Base-by-base conservation (phyloP, 1,140 invertebrate genomes). In the Littorina saxatilis region DNA sequence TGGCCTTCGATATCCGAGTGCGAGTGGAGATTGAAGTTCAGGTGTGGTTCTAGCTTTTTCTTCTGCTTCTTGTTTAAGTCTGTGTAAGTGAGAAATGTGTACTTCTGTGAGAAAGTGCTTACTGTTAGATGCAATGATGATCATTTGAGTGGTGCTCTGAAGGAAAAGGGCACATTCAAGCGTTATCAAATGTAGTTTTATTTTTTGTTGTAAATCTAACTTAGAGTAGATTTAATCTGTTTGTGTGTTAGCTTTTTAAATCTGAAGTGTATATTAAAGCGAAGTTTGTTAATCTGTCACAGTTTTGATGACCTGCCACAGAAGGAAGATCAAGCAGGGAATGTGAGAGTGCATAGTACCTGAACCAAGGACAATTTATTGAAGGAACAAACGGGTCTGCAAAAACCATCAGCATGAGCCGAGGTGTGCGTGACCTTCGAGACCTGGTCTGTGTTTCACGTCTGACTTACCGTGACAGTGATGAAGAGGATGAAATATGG, bases 1-100 rank as follows among this genome's bases (percentile, higher is more conserved):
- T 94, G 82, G 93, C 93, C 0, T 92, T 94, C 83, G 94, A 94
- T 83, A 91, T 94, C 0, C 90, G 93, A 77, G 82, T 86, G 39
- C 47, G 80, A 79, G 80, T 85, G 47, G 82, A 84, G 55, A 84
- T 86, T 76, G 76, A 87, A 75, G 40, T 80, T 32, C 61, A 74
- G 55, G 78, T 58, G 39, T 73, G 50, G 63, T 47, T 52, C 50
- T 80, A 50, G 61, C 20, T 39, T 58, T 50, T 43, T 61, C n/a
- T n/a, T n/a, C n/a, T n/a, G n/a, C n/a, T n/a, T n/a, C n/a, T n/a
- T n/a, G n/a, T n/a, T n/a, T n/a, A n/a, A n/a, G n/a, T n/a, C n/a
- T n/a, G n/a, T n/a, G n/a, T n/a, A n/a, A n/a, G n/a, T n/a, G n/a
- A n/a, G n/a, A n/a, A n/a, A n/a, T n/a, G n/a, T n/a, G n/a, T n/a